Evolutionary conservation across 2,888 invertebrate species (phyloP), one percentile per base, ranked within the genome.

Genomic region (Lasioglossum villosulum): DNA sequence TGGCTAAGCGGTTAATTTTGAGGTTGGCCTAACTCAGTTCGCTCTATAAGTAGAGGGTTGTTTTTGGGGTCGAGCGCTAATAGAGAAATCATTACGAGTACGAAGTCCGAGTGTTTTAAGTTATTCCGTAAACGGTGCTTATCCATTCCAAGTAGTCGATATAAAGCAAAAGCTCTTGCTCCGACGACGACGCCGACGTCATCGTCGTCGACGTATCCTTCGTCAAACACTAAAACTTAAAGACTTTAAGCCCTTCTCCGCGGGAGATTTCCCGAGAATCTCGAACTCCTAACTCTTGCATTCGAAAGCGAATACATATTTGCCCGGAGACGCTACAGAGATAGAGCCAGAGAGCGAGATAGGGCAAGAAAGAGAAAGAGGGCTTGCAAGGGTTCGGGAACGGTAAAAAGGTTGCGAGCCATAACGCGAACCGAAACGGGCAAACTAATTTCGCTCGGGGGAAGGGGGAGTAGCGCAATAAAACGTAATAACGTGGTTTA

Each of bases 401-500:
- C 5, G 27, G 63, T 56, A 63, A 63, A 63, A 74, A 70, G 66
- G 19, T 52, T 48, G 63, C 34, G 8, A 30, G 23, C n/a, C 56
- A 14, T 30, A 59, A 16, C 45, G 19, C 34, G 23, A 39, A 6
- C 30, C 45, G 19, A 39, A 59, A 23, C 30, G n/a, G 48, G 16
- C 76, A 78, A 82, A 84, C 75, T 78, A 83, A 84, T 82, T 84
- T 84, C 82, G 48, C 23, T 52, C 6, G 23, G 2, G 48, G 19
- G 6, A 19, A 6, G 19, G 6, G 48, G 19, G 48, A 4, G 6
- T 19, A 59, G 82, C n/a, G 73, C 76, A 77, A 82, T 83, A 81
- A 77, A 74, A 66, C 74, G 83, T 82, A 82, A 77, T 74, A 74
- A 74, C 82, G 84, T 34, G 30, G 74, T 74, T 78, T 78, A 82